Base-by-base conservation (phyloP, 1,140 invertebrate species). In the Macrocentrus cingulum region DNA sequence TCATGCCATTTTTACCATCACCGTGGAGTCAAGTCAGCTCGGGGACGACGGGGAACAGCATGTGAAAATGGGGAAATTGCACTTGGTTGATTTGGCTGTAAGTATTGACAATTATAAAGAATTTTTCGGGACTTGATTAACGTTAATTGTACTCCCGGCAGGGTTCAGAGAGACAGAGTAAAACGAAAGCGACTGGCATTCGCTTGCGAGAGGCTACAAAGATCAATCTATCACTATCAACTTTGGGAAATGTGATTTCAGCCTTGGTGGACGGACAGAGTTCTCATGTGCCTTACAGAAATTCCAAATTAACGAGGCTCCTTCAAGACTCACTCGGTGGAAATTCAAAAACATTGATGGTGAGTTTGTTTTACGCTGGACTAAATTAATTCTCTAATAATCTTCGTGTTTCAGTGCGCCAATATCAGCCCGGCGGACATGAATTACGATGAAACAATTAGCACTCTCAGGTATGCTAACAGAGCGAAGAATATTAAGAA, bases 401-500 rank as follows among this genome's bases (percentile, higher is more conserved):
- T 15, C 5, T 44, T 64, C 59, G 49, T 59, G 68, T 72, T 76
- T 42, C 63, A 90, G 88, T 87, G 88, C 74, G 96, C 97, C 9
- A 98, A 97, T 71, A 85, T 98, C 37, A 96, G 96, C 18, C 97
- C 97, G 29, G 94, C 96, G 7, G 92, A 95, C 65, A 90, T 91
- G 57, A 99, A 99, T 80, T 98, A 96, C 74, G 96, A 99, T 70
- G 97, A 99, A 79, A 96, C 95, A 0, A 92, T 99, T 41, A 98
- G 94, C 69, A 98, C 97, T 0, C 81, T 99, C 39, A 83, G 98
- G 11, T 99, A 99, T 81, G 97, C 97, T 1, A 96, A 94, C 81
- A 83, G 97, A 51, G 96, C 97, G 1, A 99, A 99, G 79, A 96
- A 93, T 70, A 99, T 99, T 57, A 91, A 95, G 72, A 99, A 99